phyloP scores from a whole-genome alignment of 2,797 vertebrate species.

The Molossus alvarezi region DNA sequence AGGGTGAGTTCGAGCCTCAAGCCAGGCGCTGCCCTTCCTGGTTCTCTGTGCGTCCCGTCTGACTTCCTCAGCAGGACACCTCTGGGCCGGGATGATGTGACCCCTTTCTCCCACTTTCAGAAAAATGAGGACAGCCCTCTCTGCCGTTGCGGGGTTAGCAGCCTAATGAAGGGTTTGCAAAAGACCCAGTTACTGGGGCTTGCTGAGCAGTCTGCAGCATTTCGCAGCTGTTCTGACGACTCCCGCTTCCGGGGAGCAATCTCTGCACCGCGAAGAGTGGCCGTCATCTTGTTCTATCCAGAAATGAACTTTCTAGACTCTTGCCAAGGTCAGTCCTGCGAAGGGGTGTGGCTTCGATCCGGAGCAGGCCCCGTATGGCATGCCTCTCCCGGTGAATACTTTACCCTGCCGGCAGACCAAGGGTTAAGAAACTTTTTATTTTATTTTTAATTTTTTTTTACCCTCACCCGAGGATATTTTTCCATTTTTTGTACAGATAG shows the following conservation, averaged over 20 bases:
- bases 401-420: background rate
- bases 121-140: background rate
- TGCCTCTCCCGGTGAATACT: conserved; percentile 29
- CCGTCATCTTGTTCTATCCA: background rate
- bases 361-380: background rate
- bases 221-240: background rate
- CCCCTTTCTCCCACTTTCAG: background rate
- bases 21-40: background rate
- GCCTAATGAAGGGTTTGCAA: background rate
- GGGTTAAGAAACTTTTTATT: background rate
- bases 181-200: background rate
- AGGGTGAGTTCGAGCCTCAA: background rate
- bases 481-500: too few relatives aligned
- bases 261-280: background rate
- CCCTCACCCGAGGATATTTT: too few relatives aligned
- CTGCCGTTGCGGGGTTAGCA: background rate
- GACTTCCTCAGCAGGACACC: background rate
- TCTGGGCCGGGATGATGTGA: background rate
- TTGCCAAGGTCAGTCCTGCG: background rate
- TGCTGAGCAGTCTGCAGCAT: background rate
- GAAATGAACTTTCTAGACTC: background rate
- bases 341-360: background rate
- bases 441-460: too few relatives aligned
- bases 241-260: background rate
- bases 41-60: background rate